Base-by-base conservation (phyloP, 2,797 vertebrate genomes). In the Pelochelys cantorii region DNA sequence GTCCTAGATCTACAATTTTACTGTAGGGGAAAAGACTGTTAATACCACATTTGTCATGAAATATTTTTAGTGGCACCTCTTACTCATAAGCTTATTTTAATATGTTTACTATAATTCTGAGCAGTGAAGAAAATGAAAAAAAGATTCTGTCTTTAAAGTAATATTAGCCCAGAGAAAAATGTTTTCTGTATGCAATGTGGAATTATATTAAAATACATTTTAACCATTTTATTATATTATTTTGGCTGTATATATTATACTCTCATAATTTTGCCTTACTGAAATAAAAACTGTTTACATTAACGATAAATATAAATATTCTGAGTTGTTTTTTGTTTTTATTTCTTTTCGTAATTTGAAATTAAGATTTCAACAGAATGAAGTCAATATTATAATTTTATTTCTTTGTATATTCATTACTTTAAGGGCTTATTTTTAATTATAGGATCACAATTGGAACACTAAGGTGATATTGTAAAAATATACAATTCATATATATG, bases 11-110 rank as follows among this genome's bases (percentile, higher is more conserved):
- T 92, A 37, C 53, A 94, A 88, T 88, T 94, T 95, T 85, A 81
- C 48, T 37, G 3, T 56, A n/a, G 74, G 18, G 11, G 25, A 57
- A 86, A 87, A 74, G 56, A 11, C 85, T 62, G 11, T 18, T 81
- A 93, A 90, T 83, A 81, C 1, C 79, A 83, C 75, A 84, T 90
- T 91, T 23, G 27, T 91, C 34, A 18, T 86, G 27, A 20, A 81
- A 78, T 79, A 48, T 93, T 91, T 95, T 81, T 71, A 83, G n/a
- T 74, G 92, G 25, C 29, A 85, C 15, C n/a, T 91, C 3, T 74
- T 83, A 71, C 83, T 95, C 37, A 93, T 90, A 93, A 87, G 83
- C 53, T 81, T 85, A 54, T n/a, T 93, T 93, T 84, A 77, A 77
- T 83, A 86, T 42, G 18, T 90, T 94, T 90, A 84, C 4, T 77